Percentiles rank a stretch among this genome's conserved stretches.
Conservation (phyloP, 2,888 invertebrate species). For the Tinea trinotella region DNA sequence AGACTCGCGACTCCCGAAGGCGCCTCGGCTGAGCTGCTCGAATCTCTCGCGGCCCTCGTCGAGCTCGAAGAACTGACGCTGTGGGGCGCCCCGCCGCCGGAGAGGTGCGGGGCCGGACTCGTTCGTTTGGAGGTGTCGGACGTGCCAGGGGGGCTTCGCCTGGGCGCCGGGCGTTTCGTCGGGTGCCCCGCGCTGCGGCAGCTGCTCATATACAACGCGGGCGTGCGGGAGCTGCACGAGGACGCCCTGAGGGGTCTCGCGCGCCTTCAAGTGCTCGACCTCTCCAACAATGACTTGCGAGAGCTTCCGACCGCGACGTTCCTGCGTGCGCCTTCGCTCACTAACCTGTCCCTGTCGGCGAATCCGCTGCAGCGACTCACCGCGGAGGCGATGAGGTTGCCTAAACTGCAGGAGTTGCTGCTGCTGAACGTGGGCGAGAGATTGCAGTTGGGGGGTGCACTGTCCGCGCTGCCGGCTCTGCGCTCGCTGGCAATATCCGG, state of each 20-base stretch:
- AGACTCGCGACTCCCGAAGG: not conserved
- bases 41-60: not conserved
- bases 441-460: not conserved
- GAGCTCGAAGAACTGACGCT: not conserved
- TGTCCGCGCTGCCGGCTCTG: not conserved
- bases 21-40: not conserved
- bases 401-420: slow-evolving; percentile 13
- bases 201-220: slow-evolving; percentile 19
- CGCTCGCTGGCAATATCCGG: slow-evolving; percentile 8
- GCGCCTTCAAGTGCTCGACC: slow-evolving; percentile 22
- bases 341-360: slow-evolving; percentile 18
- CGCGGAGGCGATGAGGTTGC: too few relatives aligned
- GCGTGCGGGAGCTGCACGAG: not conserved
- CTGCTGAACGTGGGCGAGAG: not conserved
- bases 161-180: not conserved
- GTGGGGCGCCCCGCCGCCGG: slow-evolving; percentile 1
- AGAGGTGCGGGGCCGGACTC: not conserved
- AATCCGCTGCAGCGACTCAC: slow-evolving; percentile 17
- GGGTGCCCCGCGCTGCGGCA: not conserved
- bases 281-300: slow-evolving; percentile 19
- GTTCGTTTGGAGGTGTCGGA: not conserved
- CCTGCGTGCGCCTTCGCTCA: slow-evolving; percentile 21
- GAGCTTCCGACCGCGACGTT: slow-evolving; percentile 19
- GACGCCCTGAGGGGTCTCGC: slow-evolving; percentile 25
- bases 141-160: not conserved